Evolutionary conservation across 2,888 invertebrate genomes (phyloP), one percentile per base, ranked within the genome.

Genomic region (Eupithecia abbreviata): DNA sequence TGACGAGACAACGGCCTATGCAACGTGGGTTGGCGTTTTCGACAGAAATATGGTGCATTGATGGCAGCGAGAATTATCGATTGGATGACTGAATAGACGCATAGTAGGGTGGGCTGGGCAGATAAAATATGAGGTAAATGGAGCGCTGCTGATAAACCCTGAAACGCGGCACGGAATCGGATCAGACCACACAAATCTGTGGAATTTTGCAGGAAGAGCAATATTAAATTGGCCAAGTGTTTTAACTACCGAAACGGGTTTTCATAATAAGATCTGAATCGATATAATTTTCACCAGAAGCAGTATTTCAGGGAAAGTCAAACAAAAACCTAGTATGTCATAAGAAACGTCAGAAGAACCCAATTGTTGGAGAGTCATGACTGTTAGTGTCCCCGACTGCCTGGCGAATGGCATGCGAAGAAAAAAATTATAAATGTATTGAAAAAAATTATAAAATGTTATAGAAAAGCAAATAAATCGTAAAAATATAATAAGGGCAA

Each of bases 1-100:
- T 68, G 83, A 84, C 84, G 77, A 77, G 74, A 30, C 72, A 13
- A n/a, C 42, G 79, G 77, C 76, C 79, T 73, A 73, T 67, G 47
- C 68, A 58, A 77, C 79, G 80, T 78, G 77, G 82, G 73, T 73
- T 76, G 80, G 78, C 73, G 69, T 78, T 78, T 69, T 74, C 65
- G 72, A 72, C 72, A 49, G 77, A 77, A 77, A 70, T 73, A 68
- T 62, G 62, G 65, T 42, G 47, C 18, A 65, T 72, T 73, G 72
- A 45, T 42, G 51, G 15, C 42, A 45, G n/a, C 45, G 45, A 30
- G 18, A 65, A 72, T 47, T 71, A 68, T 43, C 13, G 66, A 66
- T 66, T 12, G 62, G 30, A 62, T 30, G 12, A 62, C 30, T 10
- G 10, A 30, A 62, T 62, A 18, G 12, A 30, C 62, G 10, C 62